These are phyloP conservation scores for Clitarchus hookeri DNA, from an alignment of 2,888 invertebrate species.

Conservation along the genomic window DNA sequence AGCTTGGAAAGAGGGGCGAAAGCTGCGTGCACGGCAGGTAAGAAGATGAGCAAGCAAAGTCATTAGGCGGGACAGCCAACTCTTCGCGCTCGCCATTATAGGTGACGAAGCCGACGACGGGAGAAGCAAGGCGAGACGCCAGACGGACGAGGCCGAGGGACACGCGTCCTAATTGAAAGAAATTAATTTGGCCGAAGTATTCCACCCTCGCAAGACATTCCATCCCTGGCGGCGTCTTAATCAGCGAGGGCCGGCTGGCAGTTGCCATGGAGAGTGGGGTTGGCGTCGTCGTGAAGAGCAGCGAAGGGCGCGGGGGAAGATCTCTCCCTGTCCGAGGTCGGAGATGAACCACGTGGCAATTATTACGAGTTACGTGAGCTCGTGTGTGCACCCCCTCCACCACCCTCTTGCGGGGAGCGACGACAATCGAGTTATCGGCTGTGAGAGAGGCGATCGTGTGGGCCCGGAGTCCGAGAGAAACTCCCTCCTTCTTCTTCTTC, in stretches of 20 bases:
- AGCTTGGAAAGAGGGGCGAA: neutral
- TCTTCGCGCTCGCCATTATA: neutral
- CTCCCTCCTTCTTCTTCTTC: neutral
- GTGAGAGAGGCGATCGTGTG: neutral
- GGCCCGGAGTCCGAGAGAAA: neutral
- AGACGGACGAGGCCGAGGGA: slow-evolving; percentile 27
- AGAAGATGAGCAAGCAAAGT: slow-evolving; percentile 25
- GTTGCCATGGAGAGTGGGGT: neutral
- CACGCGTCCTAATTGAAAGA: slow-evolving; percentile 42
- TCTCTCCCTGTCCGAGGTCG: slow-evolving; percentile 33
- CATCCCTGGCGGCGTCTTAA: slow-evolving; percentile 36
- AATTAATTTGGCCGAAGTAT: slow-evolving; percentile 39
- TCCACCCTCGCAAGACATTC: slow-evolving; percentile 33
- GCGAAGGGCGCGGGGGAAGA: slow-evolving; percentile 27
- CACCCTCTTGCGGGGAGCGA: slow-evolving; percentile 4
- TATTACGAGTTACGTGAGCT: slow-evolving; percentile 34
- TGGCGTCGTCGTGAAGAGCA: neutral
- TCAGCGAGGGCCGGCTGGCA: slow-evolving; percentile 30
- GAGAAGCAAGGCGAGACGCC: neutral
- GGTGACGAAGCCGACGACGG: neutral
- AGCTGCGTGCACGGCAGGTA: neutral
- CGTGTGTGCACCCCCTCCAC: neutral
- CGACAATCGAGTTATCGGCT: slow-evolving; percentile 20
- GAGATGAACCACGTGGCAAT: slow-evolving; percentile 42
- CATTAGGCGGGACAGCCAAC: slow-evolving; percentile 16